A percentile compares a stretch with the other conserved stretches of the same genome.
Conservation (phyloP, 2,888 invertebrate genomes). For the Sesia apiformis region DNA sequence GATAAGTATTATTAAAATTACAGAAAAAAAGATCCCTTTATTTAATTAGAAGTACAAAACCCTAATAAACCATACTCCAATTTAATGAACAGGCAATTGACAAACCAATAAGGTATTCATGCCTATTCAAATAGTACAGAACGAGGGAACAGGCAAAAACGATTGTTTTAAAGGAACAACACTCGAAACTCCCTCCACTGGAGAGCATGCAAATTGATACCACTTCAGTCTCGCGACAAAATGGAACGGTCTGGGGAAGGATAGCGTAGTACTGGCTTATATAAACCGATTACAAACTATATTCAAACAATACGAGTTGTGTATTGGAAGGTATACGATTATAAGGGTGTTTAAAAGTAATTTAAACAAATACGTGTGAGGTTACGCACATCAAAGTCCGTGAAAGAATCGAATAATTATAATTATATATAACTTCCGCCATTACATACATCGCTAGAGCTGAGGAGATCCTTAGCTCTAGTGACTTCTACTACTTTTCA, state of each 20-base stretch:
- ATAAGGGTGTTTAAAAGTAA: no score
- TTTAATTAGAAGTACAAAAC: no score
- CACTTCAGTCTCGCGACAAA: constrained; percentile 43
- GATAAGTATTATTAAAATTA: no score
- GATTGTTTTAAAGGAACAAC: constrained; percentile 59
- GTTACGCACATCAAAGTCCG: no score
- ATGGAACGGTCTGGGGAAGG: constrained; percentile 19
- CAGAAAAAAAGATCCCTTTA: no score
- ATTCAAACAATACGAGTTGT: not conserved
- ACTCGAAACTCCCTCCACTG: constrained; percentile 38
- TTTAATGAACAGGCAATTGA: not conserved
- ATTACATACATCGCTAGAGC: no score
- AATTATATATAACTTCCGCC: no score
- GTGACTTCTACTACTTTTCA: no score
- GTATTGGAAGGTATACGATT: no score
- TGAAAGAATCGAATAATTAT: no score
- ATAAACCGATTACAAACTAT: not conserved
- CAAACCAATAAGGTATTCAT: not conserved
- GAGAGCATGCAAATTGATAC: constrained; percentile 64
- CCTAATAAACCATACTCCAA: not conserved
- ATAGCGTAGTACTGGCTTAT: not conserved
- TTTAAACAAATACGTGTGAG: no score
- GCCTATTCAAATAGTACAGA: not conserved
- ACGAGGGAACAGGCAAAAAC: constrained; percentile 41
- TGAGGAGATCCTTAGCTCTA: no score